Evolutionary conservation across 1,140 invertebrate genomes (phyloP), one percentile per base, ranked within the genome.

Genomic region (Danaus melanippus): DNA sequence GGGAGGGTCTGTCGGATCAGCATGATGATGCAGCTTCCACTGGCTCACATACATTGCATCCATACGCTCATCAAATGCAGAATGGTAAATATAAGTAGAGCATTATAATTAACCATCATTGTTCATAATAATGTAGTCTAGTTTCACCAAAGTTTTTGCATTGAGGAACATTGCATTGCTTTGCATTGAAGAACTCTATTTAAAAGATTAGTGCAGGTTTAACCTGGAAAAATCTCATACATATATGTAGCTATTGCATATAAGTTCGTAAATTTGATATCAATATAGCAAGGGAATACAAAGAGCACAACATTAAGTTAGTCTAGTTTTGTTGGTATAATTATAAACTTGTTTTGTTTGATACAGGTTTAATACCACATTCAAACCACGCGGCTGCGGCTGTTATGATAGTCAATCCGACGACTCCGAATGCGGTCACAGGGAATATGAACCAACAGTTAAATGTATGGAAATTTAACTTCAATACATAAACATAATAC

Each of bases 381-480:
- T 76, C 85, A 42, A 87, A 83, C 66, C 86, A 88, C 73, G 76
- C 79, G 47, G 74, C 84, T 47, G 79, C 87, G 58, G 87, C 87
- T 76, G 84, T 88, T 15, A 88, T 88, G 87, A 87, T 88, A 62
- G 87, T 88, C 4, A 88, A 88, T 55, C 87, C 87, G 17, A 87
- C 87, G 44, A 87, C 87, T 61, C 84, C 84, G 21, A 88, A 87
- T 68, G 71, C 79, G 52, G 69, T 77, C 21, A 71, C 76, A 46
- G 81, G 77, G 54, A 84, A 75, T 68, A 75, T 84, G 56, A 68
- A 74, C 44, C 84, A 84, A 62, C 75, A 74, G 45, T 81, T 83
- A 63, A 84, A 79, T 76, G 80, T 84, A 72, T 75, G 74, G 75
- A 51, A 32, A 32, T 32, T 32, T 0, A 32, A 32, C 6, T 32